Evolutionary conservation across 1,140 invertebrate species (phyloP).

Genomic region (Oncopeltus fasciatus): DNA sequence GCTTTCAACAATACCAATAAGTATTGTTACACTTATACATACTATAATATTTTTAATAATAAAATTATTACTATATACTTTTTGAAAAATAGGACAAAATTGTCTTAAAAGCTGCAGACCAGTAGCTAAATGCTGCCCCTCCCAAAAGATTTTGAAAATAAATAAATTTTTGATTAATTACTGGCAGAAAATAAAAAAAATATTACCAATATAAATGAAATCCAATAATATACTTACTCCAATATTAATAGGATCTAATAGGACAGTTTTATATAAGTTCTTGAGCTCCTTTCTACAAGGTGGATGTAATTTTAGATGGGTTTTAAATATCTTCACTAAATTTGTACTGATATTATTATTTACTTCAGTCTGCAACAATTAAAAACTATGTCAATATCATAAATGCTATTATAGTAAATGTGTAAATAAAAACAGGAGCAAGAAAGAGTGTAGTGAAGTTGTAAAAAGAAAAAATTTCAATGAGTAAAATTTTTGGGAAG

Average conservation of each 20-base stretch:
- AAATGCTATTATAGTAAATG: neutral
- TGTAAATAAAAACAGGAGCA: neutral
- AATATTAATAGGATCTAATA: neutral
- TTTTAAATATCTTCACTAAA: neutral
- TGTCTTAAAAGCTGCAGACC: neutral
- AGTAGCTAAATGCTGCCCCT: no score
- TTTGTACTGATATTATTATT: neutral
- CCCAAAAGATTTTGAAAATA: no score
- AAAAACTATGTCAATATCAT: neutral
- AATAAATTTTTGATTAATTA: no score
- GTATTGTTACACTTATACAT: no score
- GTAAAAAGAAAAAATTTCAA: no score
- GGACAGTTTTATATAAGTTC: neutral
- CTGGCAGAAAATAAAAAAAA: neutral
- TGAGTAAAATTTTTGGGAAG: no score
- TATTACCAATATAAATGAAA: neutral
- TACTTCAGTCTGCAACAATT: neutral
- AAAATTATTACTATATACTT: neutral
- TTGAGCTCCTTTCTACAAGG: neutral
- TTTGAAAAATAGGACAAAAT: neutral
- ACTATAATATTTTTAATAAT: neutral
- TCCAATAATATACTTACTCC: neutral
- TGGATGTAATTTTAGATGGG: neutral
- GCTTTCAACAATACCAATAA: no score
- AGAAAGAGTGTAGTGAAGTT: neutral